A percentile compares a stretch with the other conserved stretches of the same genome.
Conservation (phyloP, 2,797 vertebrate genomes). For the Echeneis naucrates region DNA sequence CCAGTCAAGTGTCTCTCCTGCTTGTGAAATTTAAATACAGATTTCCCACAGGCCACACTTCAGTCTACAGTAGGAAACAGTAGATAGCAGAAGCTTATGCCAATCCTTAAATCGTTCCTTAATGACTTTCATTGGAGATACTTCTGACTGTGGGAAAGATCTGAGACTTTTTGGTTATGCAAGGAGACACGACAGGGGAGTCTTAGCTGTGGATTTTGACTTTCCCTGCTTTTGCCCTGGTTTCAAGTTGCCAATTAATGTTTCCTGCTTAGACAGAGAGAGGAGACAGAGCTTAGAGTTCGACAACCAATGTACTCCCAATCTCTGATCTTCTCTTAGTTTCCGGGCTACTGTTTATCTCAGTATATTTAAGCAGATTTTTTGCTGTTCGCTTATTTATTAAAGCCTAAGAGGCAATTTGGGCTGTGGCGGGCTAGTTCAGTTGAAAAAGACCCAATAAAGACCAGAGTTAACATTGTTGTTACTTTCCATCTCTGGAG, state of each 20-base stretch:
- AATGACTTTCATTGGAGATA: constrained; percentile 31
- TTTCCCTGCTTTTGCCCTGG: neutral
- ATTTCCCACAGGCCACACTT: constrained; percentile 20
- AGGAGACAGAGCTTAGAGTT: constrained; percentile 10
- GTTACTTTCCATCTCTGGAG: no score
- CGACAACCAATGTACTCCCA: constrained; percentile 7
- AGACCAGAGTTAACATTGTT: no score
- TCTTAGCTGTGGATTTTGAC: constrained; percentile 12
- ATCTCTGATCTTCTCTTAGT: constrained; percentile 47
- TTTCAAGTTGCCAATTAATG: constrained; percentile 46
- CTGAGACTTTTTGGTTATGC: constrained; percentile 26
- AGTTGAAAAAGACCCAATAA: no score
- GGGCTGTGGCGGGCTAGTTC: no score
- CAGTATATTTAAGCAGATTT: constrained; percentile 51
- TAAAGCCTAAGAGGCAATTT: constrained; percentile 11
- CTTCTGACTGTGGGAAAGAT: constrained; percentile 27
- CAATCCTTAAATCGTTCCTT: constrained; percentile 37
- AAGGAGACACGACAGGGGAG: constrained; percentile 39
- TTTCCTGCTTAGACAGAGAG: constrained; percentile 1
- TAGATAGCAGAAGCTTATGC: neutral
- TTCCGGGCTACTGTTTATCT: constrained; percentile 38
- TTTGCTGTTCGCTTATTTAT: constrained; percentile 30
- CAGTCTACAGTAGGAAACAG: constrained; percentile 23
- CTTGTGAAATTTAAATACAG: constrained; percentile 12
- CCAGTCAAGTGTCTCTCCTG: neutral